phyloP scores from a whole-genome alignment of 2,113 vertebrate species.

The Coptodon bakossiorum region DNA sequence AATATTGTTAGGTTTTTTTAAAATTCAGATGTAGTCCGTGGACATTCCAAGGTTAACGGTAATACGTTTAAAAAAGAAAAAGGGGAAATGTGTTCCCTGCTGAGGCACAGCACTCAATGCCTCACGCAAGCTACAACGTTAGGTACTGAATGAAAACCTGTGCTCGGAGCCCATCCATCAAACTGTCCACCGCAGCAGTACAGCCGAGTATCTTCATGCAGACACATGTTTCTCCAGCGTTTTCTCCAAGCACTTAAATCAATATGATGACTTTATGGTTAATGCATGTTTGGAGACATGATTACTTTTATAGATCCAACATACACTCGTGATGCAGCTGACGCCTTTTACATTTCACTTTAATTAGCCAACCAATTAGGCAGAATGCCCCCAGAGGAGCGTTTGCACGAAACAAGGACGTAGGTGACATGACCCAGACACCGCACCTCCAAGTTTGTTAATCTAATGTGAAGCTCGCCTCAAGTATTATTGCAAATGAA shows the following conservation, averaged over 20 bases:
- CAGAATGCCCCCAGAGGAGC: constrained; percentile 31
- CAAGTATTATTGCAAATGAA: constrained; percentile 9
- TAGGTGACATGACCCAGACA: constrained; percentile 13
- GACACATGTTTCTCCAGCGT: neutral
- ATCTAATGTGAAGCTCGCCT: constrained; percentile 16
- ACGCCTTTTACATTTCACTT: constrained; percentile 38
- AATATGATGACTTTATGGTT: constrained; percentile 33
- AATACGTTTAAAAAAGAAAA: neutral
- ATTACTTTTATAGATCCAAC: constrained; percentile 53
- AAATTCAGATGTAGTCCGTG: neutral
- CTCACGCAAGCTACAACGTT: neutral
- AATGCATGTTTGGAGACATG: constrained; percentile 25
- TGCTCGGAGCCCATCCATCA: constrained; percentile 11
- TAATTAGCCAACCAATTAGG: constrained; percentile 62
- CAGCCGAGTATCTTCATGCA: neutral
- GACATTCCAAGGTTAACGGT: neutral
- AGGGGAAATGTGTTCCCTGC: neutral
- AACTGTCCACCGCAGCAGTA: neutral
- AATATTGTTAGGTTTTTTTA: neutral
- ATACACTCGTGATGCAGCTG: neutral
- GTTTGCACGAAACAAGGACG: neutral
- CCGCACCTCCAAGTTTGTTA: constrained; percentile 4
- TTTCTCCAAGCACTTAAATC: constrained; percentile 6
- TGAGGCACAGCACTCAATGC: neutral
- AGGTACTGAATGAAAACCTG: neutral